Evolutionary conservation across 2,797 vertebrate species (phyloP).

Genomic region (Catostomus latipinnis): DNA sequence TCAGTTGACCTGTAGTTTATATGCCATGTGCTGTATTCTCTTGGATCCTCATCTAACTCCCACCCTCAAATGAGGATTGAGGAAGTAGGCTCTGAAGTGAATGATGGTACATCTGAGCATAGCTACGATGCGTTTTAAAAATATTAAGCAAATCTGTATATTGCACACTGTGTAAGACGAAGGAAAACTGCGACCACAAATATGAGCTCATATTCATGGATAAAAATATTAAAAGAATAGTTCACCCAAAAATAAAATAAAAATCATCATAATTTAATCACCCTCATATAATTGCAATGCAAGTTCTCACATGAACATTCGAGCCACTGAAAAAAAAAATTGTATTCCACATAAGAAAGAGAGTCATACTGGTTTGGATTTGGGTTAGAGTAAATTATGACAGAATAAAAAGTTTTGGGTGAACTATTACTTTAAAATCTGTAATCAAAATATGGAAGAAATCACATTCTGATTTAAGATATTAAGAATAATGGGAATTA

Average conservation of each 20-base stretch:
- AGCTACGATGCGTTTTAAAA: neutral
- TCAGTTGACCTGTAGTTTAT: constrained; percentile 55
- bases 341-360: too few relatives aligned
- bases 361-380: too few relatives aligned
- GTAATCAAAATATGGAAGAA: neutral
- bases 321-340: too few relatives aligned
- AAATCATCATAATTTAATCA: too few relatives aligned
- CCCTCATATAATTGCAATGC: too few relatives aligned
- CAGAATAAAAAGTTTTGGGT: too few relatives aligned
- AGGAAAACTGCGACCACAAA: neutral
- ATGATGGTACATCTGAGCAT: constrained; percentile 23
- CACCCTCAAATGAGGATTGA: constrained; percentile 13
- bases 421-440: too few relatives aligned
- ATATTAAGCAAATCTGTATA: constrained; percentile 18
- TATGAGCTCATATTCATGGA: neutral
- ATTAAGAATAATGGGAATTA: neutral
- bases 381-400: too few relatives aligned
- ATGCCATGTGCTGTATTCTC: constrained; percentile 53
- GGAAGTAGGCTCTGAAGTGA: neutral
- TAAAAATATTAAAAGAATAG: too few relatives aligned
- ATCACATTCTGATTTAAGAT: neutral
- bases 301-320: too few relatives aligned
- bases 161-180: neutral
- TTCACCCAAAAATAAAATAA: too few relatives aligned
- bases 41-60: constrained; percentile 56